Evolutionary conservation across 2,888 invertebrate genomes (phyloP).

Genomic region (Trichogramma evanescens): DNA sequence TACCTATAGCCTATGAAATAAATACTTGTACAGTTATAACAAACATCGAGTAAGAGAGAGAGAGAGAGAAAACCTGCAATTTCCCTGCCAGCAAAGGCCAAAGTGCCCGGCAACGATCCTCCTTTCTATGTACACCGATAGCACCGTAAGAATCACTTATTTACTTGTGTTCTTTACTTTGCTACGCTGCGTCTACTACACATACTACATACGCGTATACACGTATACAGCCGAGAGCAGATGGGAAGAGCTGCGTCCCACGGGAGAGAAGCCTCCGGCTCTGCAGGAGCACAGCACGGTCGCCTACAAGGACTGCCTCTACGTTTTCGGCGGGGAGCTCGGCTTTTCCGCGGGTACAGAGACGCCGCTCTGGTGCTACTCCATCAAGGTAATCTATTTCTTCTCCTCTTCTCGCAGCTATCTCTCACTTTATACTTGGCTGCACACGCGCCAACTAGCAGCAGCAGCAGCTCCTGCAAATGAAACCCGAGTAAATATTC

Average conservation of each 20-base stretch:
- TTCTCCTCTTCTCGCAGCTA: background rate
- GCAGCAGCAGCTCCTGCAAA: no score
- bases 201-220: no score
- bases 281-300: slow-evolving; percentile 81
- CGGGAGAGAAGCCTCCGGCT: slow-evolving; percentile 67
- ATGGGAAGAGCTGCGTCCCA: slow-evolving; percentile 68
- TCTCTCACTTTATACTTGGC: background rate
- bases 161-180: slow-evolving; percentile 22
- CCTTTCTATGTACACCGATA: background rate
- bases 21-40: no score
- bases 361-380: slow-evolving; percentile 80
- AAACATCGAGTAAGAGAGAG: no score
- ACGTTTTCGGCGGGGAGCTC: slow-evolving; percentile 83
- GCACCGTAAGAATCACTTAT: background rate
- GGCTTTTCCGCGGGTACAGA: slow-evolving; percentile 69
- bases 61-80: no score
- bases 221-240: slow-evolving; percentile 61
- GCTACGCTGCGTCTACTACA: no score
- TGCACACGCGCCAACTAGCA: no score
- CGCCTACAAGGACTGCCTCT: slow-evolving; percentile 66
- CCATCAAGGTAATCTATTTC: slow-evolving; percentile 56
- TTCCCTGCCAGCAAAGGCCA: no score
- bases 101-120: no score
- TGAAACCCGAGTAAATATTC: no score
- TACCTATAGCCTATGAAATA: no score